Evolutionary conservation across 2,113 vertebrate genomes (phyloP).

Genomic region (Nymphicus hollandicus): DNA sequence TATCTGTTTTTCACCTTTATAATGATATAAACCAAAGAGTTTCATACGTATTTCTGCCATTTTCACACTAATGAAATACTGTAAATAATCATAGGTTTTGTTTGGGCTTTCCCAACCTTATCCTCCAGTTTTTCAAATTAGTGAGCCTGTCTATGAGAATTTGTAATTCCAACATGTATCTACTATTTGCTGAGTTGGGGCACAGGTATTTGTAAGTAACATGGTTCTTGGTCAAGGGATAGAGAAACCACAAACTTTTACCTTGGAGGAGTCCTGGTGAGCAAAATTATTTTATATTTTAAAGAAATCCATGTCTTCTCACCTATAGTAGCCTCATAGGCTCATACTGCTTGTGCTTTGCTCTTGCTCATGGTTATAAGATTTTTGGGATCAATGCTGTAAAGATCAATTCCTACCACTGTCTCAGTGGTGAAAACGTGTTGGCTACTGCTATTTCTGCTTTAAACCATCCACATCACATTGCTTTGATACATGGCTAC

Average conservation of each 20-base stretch:
- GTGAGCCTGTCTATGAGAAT: background rate
- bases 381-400: background rate
- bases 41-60: background rate
- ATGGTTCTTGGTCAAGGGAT: background rate
- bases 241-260: background rate
- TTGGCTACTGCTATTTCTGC: background rate
- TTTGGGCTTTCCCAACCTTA: background rate
- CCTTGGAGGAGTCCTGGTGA: background rate
- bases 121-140: background rate
- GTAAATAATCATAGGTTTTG: rapidly evolving
- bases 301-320: background rate
- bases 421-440: background rate
- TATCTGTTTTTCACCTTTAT: background rate
- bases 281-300: background rate
- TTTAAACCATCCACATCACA: background rate
- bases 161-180: background rate
- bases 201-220: background rate
- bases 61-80: background rate
- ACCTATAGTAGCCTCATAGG: background rate
- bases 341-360: background rate
- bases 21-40: background rate
- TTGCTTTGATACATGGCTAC: background rate
- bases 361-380: background rate
- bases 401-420: background rate
- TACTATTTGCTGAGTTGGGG: background rate